These are phyloP conservation scores for Helogale parvula DNA, from an alignment of 2,113 vertebrate genomes.

Conservation along the genomic window DNA sequence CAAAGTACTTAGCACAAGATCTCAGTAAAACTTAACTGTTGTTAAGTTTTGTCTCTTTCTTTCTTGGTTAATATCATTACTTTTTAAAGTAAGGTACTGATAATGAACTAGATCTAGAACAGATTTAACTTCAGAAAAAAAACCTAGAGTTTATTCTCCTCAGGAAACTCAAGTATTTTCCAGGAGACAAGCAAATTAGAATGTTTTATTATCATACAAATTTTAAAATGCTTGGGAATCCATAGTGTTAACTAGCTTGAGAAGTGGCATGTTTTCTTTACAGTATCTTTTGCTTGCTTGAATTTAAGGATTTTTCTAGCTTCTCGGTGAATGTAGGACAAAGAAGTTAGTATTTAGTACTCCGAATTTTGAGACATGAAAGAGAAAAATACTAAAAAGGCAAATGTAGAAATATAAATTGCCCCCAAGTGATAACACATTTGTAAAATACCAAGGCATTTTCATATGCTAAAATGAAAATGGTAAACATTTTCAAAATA, in stretches of 20 bases:
- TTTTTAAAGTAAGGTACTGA: background rate
- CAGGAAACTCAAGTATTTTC: slow-evolving; percentile 21
- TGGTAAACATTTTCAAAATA: slow-evolving; percentile 27
- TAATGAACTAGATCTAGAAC: background rate
- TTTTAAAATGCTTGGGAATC: slow-evolving; percentile 54
- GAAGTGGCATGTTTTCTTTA: slow-evolving; percentile 63
- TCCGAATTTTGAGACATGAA: slow-evolving; percentile 57
- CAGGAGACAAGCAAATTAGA: slow-evolving; percentile 16
- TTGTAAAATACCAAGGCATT: slow-evolving; percentile 38
- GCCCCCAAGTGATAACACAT: background rate
- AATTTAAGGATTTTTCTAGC: slow-evolving; percentile 49
- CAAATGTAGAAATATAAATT: slow-evolving; percentile 56
- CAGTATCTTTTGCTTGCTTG: slow-evolving; percentile 29
- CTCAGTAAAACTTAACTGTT: background rate
- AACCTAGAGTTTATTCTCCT: background rate
- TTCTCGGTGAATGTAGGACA: slow-evolving; percentile 32
- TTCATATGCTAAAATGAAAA: slow-evolving; percentile 57
- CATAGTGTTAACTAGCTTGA: slow-evolving; percentile 47
- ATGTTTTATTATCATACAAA: background rate
- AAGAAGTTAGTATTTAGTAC: slow-evolving; percentile 47
- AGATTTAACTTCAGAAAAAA: slow-evolving; percentile 29
- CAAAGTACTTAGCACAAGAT: background rate
- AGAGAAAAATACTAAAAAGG: slow-evolving; percentile 35
- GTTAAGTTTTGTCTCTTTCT: background rate
- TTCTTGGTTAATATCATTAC: background rate